These are phyloP conservation scores for Chiloscyllium punctatum DNA, from an alignment of 2,797 vertebrate genomes.

Conservation along the genomic window DNA sequence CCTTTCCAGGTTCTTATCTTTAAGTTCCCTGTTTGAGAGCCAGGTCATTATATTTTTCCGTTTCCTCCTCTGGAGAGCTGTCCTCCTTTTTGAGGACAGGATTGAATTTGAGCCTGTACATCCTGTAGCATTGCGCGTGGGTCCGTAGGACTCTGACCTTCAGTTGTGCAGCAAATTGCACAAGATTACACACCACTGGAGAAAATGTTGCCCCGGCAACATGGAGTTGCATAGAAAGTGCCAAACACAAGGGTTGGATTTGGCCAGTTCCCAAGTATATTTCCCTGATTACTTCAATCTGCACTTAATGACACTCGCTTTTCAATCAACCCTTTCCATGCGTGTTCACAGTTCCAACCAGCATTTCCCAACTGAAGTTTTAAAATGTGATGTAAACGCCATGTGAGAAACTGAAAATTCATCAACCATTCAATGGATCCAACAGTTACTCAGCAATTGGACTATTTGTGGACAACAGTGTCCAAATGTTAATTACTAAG, in stretches of 20 bases:
- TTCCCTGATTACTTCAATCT: neutral
- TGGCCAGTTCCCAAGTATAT: neutral
- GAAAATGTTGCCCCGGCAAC: neutral
- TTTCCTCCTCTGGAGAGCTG: neutral
- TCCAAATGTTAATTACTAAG: neutral
- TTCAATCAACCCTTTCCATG: neutral
- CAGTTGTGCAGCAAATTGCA: neutral
- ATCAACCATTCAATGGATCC: neutral
- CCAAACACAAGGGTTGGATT: neutral
- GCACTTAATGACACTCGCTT: neutral
- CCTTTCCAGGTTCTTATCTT: neutral
- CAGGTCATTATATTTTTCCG: neutral
- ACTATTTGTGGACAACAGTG: neutral
- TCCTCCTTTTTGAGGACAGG: neutral
- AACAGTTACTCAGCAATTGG: neutral
- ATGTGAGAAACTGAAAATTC: neutral
- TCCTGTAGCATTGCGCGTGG: neutral
- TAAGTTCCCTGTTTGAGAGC: neutral
- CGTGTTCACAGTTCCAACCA: neutral
- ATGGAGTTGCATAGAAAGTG: neutral
- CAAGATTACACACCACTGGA: neutral
- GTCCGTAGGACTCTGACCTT: neutral
- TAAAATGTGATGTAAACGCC: neutral
- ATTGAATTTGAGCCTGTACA: neutral
- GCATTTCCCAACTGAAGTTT: neutral